These are phyloP conservation scores for Rugalucina vietnamica DNA, from an alignment of 2,888 invertebrate genomes.

Conservation along the genomic window DNA sequence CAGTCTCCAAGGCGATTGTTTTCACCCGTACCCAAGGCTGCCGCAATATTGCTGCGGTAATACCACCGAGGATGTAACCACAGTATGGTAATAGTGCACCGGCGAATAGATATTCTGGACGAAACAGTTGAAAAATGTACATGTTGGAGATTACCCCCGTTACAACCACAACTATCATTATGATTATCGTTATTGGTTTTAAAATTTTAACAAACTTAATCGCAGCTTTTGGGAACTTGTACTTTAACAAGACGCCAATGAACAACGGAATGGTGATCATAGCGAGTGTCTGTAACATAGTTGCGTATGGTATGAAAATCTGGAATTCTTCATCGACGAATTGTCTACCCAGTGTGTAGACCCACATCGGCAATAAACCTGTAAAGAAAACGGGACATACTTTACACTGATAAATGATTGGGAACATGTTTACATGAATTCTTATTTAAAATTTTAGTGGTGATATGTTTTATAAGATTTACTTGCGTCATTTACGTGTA, in stretches of 20 bases:
- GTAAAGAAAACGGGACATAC: conserved; percentile 82
- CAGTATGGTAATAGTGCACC: conserved; percentile 80
- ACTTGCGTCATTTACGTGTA: too few relatives aligned
- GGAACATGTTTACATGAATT: too few relatives aligned
- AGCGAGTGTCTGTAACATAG: conserved; percentile 90
- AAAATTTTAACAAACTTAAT: conserved; percentile 87
- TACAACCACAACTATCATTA: conserved; percentile 92
- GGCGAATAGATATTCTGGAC: conserved; percentile 81
- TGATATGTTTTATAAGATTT: too few relatives aligned
- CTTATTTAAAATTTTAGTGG: too few relatives aligned
- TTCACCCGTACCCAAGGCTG: conserved; percentile 72
- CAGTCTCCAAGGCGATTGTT: conserved; percentile 93
- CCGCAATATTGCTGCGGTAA: conserved; percentile 81
- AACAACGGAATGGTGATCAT: conserved; percentile 91
- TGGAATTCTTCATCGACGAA: conserved; percentile 87
- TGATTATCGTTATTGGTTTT: conserved; percentile 92
- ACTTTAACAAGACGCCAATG: conserved; percentile 80
- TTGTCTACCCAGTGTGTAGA: conserved; percentile 92
- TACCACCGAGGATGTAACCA: conserved; percentile 78
- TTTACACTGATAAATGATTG: too few relatives aligned
- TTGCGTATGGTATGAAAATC: conserved; percentile 91
- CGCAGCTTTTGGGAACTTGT: conserved; percentile 87
- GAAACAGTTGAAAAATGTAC: conserved; percentile 94
- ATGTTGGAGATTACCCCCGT: conserved; percentile 95
- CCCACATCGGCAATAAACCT: conserved; percentile 95